A percentile compares a stretch with the other conserved stretches of the same genome.
Evolutionary conservation across 1,140 invertebrate genomes (phyloP).

Genomic region (Tetragnatha versicolor): DNA sequence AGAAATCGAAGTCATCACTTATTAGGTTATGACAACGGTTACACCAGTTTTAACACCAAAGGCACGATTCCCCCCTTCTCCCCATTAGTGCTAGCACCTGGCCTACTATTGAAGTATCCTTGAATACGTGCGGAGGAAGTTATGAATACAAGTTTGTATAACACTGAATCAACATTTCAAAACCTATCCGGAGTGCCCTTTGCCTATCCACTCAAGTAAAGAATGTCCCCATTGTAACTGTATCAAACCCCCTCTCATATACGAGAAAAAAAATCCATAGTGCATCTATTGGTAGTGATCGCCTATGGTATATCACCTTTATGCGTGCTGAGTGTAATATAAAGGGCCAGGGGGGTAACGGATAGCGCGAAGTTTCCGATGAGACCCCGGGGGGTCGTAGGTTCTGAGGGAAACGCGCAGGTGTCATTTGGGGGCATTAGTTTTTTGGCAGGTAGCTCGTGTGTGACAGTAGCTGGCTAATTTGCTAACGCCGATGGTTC

Average conservation of each 20-base stretch:
- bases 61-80: too few species aligned
- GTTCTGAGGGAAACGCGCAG: constrained; percentile 21
- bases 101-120: too few species aligned
- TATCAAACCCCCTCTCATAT: background rate
- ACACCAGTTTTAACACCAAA: too few species aligned
- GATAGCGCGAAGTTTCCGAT: constrained; percentile 16
- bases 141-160: constrained; percentile 4
- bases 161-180: constrained; percentile 3
- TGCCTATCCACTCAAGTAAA: background rate
- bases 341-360: constrained; percentile 11
- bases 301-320: background rate
- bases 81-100: too few species aligned
- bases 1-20: too few species aligned
- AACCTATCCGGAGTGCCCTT: background rate
- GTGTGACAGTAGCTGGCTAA: constrained; percentile 5
- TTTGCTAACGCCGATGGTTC: background rate
- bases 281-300: background rate
- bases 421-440: background rate
- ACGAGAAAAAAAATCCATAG: background rate
- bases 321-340: background rate
- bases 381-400: background rate
- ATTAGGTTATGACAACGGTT: too few species aligned
- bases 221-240: background rate
- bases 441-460: background rate
- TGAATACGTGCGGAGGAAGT: background rate